Evolutionary conservation across 1,140 invertebrate genomes (phyloP).

Genomic region (Orius laevigatus): DNA sequence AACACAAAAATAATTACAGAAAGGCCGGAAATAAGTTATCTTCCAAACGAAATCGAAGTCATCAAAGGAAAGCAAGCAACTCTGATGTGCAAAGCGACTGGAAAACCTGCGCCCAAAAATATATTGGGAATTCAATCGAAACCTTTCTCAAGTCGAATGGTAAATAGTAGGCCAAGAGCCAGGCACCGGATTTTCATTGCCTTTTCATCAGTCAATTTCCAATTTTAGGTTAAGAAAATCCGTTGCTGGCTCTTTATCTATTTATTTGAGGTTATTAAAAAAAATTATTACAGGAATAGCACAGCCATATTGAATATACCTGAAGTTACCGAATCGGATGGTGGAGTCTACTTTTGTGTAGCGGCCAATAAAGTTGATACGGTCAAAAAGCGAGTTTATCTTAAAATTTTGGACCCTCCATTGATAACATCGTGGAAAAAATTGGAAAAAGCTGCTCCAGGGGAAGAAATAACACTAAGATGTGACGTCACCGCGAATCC

Average conservation of each 20-base stretch:
- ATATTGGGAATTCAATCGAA: no score
- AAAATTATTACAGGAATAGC: background rate
- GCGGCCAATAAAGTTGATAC: slow-evolving; percentile 11
- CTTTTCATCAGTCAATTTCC: no score
- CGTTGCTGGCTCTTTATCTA: background rate
- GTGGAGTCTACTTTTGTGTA: slow-evolving; percentile 8
- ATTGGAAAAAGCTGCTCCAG: slow-evolving; percentile 4
- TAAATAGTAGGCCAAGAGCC: no score
- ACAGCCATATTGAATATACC: background rate
- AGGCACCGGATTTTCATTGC: no score
- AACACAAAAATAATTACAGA: no score
- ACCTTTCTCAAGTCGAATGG: no score
- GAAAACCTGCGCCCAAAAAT: no score
- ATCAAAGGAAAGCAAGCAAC: no score
- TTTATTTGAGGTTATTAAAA: background rate
- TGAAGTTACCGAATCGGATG: slow-evolving; percentile 7
- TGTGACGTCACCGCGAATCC: slow-evolving; percentile 7
- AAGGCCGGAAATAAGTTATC: no score
- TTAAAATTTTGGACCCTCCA: slow-evolving; percentile 9
- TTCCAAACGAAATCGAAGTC: no score
- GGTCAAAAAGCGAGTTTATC: slow-evolving; percentile 7
- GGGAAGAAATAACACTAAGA: slow-evolving; percentile 1
- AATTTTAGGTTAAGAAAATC: background rate
- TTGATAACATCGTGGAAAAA: background rate
- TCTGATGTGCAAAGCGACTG: no score